Evolutionary conservation across 2,888 invertebrate genomes (phyloP).

Genomic region (Drosophila anomelani): DNA sequence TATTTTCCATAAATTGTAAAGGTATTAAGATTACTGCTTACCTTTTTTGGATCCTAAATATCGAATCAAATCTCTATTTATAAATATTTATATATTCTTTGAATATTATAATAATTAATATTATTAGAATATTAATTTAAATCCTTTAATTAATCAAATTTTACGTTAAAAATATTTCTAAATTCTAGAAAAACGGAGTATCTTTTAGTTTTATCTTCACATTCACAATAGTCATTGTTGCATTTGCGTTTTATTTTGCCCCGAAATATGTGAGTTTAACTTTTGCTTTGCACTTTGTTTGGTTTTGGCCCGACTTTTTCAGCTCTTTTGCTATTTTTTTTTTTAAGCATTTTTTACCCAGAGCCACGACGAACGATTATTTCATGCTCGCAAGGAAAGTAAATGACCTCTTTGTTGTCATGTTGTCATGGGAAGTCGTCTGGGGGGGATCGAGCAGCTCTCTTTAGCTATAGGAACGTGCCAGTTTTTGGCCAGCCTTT

Average conservation of each 20-base stretch:
- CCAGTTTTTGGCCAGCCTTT: slow-evolving; percentile 54
- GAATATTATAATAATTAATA: too few relatives aligned
- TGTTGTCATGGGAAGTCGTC: slow-evolving; percentile 63
- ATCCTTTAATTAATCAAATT: not conserved
- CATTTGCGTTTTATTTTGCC: slow-evolving; percentile 37
- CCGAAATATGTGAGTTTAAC: slow-evolving; percentile 47
- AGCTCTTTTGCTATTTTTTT: slow-evolving; percentile 21
- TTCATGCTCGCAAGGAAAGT: slow-evolving; percentile 77
- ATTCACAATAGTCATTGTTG: slow-evolving; percentile 19
- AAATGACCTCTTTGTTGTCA: slow-evolving; percentile 73
- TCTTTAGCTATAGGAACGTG: slow-evolving; percentile 48
- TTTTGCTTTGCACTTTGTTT: slow-evolving; percentile 51
- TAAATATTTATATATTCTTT: not conserved
- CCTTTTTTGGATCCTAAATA: too few relatives aligned
- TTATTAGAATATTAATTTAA: not conserved
- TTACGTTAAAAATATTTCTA: not conserved
- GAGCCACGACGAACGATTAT: slow-evolving; percentile 67
- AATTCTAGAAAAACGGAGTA: not conserved
- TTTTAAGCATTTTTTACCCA: slow-evolving; percentile 17
- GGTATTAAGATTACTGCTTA: not conserved
- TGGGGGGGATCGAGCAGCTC: slow-evolving; percentile 5
- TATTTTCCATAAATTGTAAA: not conserved
- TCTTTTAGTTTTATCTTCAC: not conserved
- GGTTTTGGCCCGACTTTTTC: slow-evolving; percentile 48
- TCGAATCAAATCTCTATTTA: not conserved